Percentiles rank a stretch among this genome's conserved stretches.
phyloP scores from a whole-genome alignment of 2,888 invertebrate species.

The Dynastes grantii region DNA sequence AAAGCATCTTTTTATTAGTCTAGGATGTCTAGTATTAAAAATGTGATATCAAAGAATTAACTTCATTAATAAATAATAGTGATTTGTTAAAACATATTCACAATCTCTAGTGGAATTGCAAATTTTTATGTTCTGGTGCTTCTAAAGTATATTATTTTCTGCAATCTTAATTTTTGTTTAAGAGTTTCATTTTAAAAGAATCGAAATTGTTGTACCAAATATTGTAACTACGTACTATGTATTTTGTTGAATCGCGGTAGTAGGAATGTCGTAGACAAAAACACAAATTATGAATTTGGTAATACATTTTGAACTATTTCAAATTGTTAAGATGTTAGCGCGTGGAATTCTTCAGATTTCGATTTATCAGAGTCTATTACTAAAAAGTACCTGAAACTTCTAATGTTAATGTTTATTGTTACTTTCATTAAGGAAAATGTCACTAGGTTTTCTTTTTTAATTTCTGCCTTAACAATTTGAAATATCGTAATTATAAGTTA shows the following conservation, averaged over 20 bases:
- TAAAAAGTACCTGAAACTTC: slow-evolving; percentile 43
- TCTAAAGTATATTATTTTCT: not conserved
- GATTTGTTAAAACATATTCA: slow-evolving; percentile 33
- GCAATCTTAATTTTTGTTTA: not conserved
- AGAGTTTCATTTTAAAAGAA: slow-evolving; percentile 1
- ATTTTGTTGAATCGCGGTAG: too few species aligned
- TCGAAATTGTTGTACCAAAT: not conserved
- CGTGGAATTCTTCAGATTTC: not conserved
- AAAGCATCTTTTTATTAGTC: not conserved
- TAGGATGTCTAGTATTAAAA: slow-evolving; percentile 15
- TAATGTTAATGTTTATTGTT: slow-evolving; percentile 9
- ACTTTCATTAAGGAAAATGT: slow-evolving; percentile 1
- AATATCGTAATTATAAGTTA: slow-evolving; percentile 21
- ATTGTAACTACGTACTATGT: too few species aligned
- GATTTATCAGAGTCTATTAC: slow-evolving; percentile 10
- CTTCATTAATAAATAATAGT: slow-evolving; percentile 42
- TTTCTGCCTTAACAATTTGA: slow-evolving; percentile 40
- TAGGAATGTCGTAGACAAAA: not conserved
- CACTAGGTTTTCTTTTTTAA: not conserved
- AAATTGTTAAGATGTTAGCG: slow-evolving; percentile 32
- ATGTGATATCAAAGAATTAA: slow-evolving; percentile 49
- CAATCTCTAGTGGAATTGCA: slow-evolving; percentile 47
- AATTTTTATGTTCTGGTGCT: slow-evolving; percentile 47
- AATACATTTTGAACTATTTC: slow-evolving; percentile 16
- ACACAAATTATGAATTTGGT: not conserved